Conservation (phyloP, 53 echinoderm and acorn worm genomes). For the Glandiceps talaboti region DNA sequence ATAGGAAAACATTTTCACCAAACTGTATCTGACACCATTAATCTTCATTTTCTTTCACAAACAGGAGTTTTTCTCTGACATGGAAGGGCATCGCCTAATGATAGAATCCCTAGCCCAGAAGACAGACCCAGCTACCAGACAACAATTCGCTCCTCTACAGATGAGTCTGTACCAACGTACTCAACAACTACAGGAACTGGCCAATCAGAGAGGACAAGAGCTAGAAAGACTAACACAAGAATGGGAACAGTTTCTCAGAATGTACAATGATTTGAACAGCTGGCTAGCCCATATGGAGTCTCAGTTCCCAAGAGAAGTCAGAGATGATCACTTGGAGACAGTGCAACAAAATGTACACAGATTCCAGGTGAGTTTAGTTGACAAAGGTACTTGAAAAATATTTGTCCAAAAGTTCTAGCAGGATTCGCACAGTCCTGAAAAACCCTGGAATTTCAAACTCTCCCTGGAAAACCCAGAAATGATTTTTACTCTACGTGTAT, state of each 20-base stretch:
- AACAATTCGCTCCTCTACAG: conserved; percentile 60
- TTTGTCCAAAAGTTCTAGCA: too few relatives aligned
- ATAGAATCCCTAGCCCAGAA: conserved; percentile 96
- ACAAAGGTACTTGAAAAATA: too few relatives aligned
- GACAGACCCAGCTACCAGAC: conserved; percentile 86
- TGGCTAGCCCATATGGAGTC: conserved; percentile 84
- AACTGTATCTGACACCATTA: too few relatives aligned
- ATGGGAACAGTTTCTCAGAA: conserved; percentile 72
- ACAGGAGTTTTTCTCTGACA: conserved; percentile 92
- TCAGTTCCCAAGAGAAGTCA: conserved; percentile 77
- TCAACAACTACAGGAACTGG: conserved; percentile 54
- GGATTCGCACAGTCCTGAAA: too few relatives aligned
- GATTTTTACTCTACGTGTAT: too few relatives aligned
- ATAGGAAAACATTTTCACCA: too few relatives aligned
- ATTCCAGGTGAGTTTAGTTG: conserved; percentile 75
- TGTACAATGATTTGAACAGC: conserved; percentile 44
- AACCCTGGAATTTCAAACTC: too few relatives aligned
- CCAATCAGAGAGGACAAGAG: conserved; percentile 59
- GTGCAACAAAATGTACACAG: conserved; percentile 91
- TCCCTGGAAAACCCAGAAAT: too few relatives aligned
- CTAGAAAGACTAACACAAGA: conserved; percentile 77
- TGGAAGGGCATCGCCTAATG: conserved; percentile 89
- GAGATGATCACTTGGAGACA: conserved; percentile 73
- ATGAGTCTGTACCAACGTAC: conserved; percentile 68
- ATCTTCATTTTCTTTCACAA: too few relatives aligned